Evolutionary conservation across 2,797 vertebrate species (phyloP), one percentile per base, ranked within the genome.

Genomic region (Epinephelus malabaricus): DNA sequence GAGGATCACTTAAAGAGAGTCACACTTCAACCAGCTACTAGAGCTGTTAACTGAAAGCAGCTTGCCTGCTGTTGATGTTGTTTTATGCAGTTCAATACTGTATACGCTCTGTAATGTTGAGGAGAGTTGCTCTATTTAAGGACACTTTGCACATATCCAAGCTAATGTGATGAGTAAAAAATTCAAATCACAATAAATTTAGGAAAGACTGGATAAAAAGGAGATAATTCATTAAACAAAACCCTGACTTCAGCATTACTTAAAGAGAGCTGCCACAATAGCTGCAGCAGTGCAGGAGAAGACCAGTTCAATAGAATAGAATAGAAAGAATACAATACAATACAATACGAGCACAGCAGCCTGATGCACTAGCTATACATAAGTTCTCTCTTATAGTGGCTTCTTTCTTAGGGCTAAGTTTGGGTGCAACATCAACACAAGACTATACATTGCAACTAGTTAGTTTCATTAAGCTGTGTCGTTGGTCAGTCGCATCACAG

Each of bases 271-370:
- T 61, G 27, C 60, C 13, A 49, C 54, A 46, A 53, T 17, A 59
- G 54, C 21, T 84, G 63, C 73, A 73, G 73, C 70, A 80, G 46
- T 51, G 75, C 76, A 87, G 70, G 9, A 27, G 47, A 73, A 65
- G 18, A 10, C 19, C 74, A 18, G 21, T 30, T 34, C 10, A 58
- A 65, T 14, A 56, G 8, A 66, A 23, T 9, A 21, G 6, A 71
- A 63, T 5, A 53, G 46, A 54, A 59, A 53, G 46, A 54, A 59
- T 25, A 63, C 21, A 59, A 70, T 25, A 63, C 21, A 59, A 70
- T 25, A 21, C 21, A 21, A 21, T 21, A 21, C 21, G 21, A 21
- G 21, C 21, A 21, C 21, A 21, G 21, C 21, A 21, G 21, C 21
- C 21, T 21, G 21, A 21, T 21, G 21, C 21, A 21, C 21, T 21